Evolutionary conservation across 2,888 invertebrate species (phyloP).

Genomic region (Drepana falcataria): DNA sequence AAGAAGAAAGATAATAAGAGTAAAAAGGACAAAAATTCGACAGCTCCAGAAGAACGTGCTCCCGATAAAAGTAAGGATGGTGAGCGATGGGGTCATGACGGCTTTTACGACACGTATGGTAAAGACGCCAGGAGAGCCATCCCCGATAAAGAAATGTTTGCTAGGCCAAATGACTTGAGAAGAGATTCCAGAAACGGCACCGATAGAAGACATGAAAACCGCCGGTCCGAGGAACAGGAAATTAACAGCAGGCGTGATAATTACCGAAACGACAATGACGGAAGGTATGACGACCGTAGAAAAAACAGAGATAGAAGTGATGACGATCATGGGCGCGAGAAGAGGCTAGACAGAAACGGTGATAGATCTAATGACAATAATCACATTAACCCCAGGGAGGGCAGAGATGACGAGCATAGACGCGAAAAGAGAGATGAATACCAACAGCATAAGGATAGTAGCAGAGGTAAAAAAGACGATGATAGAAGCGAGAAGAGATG

Average conservation of each 20-base stretch:
- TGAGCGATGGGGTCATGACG: conserved; percentile 68
- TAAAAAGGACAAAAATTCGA: conserved; percentile 34
- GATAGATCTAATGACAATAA: conserved; percentile 13
- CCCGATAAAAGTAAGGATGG: conserved; percentile 28
- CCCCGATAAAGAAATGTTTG: conserved; percentile 35
- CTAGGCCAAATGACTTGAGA: conserved; percentile 29
- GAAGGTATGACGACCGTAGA: conserved; percentile 3
- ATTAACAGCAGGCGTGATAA: not conserved
- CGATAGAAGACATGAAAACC: conserved; percentile 5
- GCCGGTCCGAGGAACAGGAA: not conserved
- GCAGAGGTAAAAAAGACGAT: conserved; percentile 13
- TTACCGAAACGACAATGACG: not conserved
- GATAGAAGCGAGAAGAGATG: conserved; percentile 6
- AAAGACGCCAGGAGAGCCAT: conserved; percentile 45
- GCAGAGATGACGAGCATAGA: conserved; percentile 9
- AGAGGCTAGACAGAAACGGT: conserved; percentile 14
- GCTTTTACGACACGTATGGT: conserved; percentile 67
- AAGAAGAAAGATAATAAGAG: conserved; percentile 44
- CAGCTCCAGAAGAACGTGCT: conserved; percentile 31
- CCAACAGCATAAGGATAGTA: conserved; percentile 9
- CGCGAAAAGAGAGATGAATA: conserved; percentile 9
- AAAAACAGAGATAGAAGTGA: conserved; percentile 12
- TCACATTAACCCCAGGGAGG: conserved; percentile 11
- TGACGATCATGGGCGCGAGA: conserved; percentile 1
- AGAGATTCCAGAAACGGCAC: conserved; percentile 11